phyloP scores from a whole-genome alignment of 1,140 invertebrate genomes.

The Drosophila sproati region DNA sequence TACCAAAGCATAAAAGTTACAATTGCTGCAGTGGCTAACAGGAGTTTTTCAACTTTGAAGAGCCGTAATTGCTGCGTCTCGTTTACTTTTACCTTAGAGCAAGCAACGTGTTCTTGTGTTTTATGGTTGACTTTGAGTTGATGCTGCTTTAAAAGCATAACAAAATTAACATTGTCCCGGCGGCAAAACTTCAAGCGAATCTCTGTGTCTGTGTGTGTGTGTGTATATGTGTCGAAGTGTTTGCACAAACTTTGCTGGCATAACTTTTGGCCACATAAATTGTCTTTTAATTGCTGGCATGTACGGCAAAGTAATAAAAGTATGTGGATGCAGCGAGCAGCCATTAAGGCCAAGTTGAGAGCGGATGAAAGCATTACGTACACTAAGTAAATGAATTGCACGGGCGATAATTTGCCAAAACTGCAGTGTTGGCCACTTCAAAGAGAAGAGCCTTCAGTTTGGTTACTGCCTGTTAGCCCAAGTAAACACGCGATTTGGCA shows the following conservation, averaged over 20 bases:
- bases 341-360: constrained; percentile 26
- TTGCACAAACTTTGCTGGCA: constrained; percentile 39
- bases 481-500: constrained; percentile 24
- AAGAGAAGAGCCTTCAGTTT: neutral
- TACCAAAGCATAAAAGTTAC: constrained; percentile 28
- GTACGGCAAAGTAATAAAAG: constrained; percentile 32
- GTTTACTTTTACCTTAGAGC: neutral
- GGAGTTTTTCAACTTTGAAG: neutral
- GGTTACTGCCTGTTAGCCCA: neutral
- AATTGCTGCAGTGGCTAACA: constrained; percentile 36
- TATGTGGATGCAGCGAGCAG: neutral
- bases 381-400: constrained; percentile 43
- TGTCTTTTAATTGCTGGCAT: constrained; percentile 65
- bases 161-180: constrained; percentile 26
- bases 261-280: constrained; percentile 68
- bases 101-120: constrained; percentile 1
- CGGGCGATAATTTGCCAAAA: constrained; percentile 47
- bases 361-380: neutral
- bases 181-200: constrained; percentile 16
- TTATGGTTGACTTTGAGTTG: constrained; percentile 15
- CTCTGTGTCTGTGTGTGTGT: constrained; percentile 13
- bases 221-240: too few relatives aligned
- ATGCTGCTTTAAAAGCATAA: constrained; percentile 24
- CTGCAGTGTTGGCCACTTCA: constrained; percentile 44
- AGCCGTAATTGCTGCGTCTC: neutral